phyloP scores from a whole-genome alignment of 2,888 invertebrate species.

The Eutolmus rufibarbis region DNA sequence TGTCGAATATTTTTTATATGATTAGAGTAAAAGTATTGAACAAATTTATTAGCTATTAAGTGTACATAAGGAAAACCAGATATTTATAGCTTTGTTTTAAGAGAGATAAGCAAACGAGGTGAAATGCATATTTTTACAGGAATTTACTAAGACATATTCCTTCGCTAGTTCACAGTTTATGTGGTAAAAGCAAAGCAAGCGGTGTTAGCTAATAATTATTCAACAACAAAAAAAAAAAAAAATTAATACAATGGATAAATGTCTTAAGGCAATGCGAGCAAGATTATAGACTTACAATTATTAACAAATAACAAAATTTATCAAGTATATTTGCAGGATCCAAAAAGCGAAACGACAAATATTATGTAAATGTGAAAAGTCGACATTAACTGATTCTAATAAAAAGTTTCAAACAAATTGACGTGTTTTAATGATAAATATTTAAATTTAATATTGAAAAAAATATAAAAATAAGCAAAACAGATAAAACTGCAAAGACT shows the following conservation, averaged over 20 bases:
- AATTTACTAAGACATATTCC: conserved; percentile 30
- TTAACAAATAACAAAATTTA: background rate
- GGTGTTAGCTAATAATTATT: conserved; percentile 6
- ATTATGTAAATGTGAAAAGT: conserved; percentile 10
- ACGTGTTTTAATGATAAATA: background rate
- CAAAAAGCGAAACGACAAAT: background rate
- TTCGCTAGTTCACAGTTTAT: conserved; percentile 19
- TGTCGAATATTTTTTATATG: background rate
- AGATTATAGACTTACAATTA: background rate
- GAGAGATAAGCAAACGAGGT: background rate
- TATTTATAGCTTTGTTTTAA: conserved; percentile 30
- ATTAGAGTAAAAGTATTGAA: background rate
- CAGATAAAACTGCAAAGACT: no score
- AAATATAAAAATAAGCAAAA: no score
- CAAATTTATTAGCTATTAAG: conserved; percentile 27
- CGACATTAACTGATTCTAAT: conserved; percentile 15
- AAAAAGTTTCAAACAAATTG: background rate
- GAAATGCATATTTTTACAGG: conserved; percentile 33
- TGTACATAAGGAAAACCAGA: conserved; percentile 21
- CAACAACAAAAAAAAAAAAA: background rate
- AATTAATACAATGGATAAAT: background rate
- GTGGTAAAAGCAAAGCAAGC: background rate
- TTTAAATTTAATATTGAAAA: no score
- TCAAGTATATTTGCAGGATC: conserved; percentile 10
- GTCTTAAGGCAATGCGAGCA: background rate